These are phyloP conservation scores for Hexactinellida sp. DNA, from an alignment of 37 sponge, comb jelly and placozoan species.

Conservation along the genomic window DNA sequence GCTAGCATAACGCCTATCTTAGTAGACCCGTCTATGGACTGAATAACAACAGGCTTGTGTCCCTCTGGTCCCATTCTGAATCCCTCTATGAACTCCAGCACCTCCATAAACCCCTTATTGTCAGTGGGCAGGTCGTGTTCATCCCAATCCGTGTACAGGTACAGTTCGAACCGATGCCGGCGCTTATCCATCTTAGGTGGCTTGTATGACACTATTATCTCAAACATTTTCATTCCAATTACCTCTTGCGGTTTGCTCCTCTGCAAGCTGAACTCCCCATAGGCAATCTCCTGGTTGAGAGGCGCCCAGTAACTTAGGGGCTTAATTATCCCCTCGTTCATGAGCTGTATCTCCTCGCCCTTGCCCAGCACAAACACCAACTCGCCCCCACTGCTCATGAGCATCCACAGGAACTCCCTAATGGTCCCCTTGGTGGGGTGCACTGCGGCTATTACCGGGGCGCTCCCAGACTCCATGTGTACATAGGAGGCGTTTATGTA, in stretches of 20 bases:
- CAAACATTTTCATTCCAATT: background rate
- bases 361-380: background rate
- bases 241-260: background rate
- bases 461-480: background rate
- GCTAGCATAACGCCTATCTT: constrained; percentile 3
- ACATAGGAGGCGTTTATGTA: background rate
- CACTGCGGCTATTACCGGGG: background rate
- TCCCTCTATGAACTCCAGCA: background rate
- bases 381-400: background rate
- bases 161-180: background rate
- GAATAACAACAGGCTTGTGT: background rate
- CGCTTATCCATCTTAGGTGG: background rate
- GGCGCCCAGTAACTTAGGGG: background rate
- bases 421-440: background rate
- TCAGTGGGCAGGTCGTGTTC: background rate
- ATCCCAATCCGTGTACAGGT: background rate
- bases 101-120: background rate
- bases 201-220: background rate
- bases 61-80: background rate
- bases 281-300: background rate
- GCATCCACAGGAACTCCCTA: background rate
- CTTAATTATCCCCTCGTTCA: background rate
- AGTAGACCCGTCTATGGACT: background rate
- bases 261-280: background rate
- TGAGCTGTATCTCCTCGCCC: background rate